Evolutionary conservation across 1,140 invertebrate species (phyloP), one percentile per base, ranked within the genome.

Genomic region (Harpegnathos saltator): DNA sequence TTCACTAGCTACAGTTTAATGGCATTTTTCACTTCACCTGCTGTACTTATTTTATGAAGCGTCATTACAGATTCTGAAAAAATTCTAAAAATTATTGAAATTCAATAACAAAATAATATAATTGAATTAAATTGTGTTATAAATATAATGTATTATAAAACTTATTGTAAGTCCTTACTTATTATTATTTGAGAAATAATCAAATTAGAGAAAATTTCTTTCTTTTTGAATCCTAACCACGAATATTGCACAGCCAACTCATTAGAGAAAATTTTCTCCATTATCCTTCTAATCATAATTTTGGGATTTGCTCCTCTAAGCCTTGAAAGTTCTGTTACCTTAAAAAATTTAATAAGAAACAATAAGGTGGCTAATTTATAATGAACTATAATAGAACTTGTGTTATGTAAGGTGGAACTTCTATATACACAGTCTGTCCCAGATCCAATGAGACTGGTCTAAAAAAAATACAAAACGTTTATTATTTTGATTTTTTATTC

Each of bases 261-360:
- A n/a, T 58, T 61, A 26, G 58, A 61, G 22, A 29, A 29, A 29
- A 61, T 0, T 61, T 61, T 61, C 14, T 61, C 58, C 9, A 61
- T 61, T 61, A 61, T 61, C 26, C 58, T 61, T 61, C 26, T 61
- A 29, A 61, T 12, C 58, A 61, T 29, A 61, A 61, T 15, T 61
- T 61, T 61, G 5, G 22, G 22, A 61, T 61, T 29, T 61, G 58
- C 15, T 61, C 22, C 58, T 61, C 58, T 24, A 26, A 61, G 26
- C 3, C 58, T 61, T 61, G 58, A 61, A 15, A 61, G 58, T 26
- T 61, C 24, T 61, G 15, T 61, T 29, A 61, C 15, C n/a, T 24
- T 61, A 3, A 61, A 61, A 61, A 61, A 26, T 61, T 29, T 61
- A 61, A 61, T 61, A 59, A 59, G 22, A 3, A 5, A 33, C 5